Conservation (phyloP, 1,140 invertebrate genomes). For the Lepidurus arcticus region DNA sequence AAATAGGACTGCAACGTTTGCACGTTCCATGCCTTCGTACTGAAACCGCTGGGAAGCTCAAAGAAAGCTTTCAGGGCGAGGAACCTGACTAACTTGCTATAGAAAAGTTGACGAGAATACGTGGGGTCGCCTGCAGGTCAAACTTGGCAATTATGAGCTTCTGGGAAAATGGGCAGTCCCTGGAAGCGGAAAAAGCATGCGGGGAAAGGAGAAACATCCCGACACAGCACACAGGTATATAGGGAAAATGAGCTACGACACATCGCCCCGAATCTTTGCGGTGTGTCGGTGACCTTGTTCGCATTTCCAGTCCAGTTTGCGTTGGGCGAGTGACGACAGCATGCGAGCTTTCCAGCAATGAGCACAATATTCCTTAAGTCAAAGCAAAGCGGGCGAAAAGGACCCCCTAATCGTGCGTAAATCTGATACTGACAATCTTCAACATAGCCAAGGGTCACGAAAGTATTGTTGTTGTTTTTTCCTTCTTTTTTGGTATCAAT, state of each 20-base stretch:
- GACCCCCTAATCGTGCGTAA: neutral
- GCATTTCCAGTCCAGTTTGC: neutral
- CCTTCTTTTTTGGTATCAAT: no score
- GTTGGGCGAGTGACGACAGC: neutral
- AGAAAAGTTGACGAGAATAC: neutral
- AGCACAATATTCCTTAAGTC: no score
- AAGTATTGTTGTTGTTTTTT: no score
- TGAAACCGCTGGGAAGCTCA: neutral
- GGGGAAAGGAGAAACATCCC: neutral
- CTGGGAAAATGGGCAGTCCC: neutral
- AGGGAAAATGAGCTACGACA: no score
- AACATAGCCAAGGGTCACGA: neutral
- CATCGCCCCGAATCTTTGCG: neutral
- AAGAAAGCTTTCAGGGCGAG: neutral
- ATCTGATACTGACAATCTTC: neutral
- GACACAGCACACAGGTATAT: no score
- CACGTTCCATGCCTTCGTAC: neutral
- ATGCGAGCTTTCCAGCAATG: neutral
- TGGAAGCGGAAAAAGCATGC: neutral
- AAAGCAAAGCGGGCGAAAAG: neutral
- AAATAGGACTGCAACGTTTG: no score
- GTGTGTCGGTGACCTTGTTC: neutral
- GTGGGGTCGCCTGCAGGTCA: neutral
- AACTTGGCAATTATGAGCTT: neutral
- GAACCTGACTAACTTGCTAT: neutral